Evolutionary conservation across 30 jellyfish, hydroid and myxozoan genomes (phyloP).

Genomic region (Aurelia sp.): DNA sequence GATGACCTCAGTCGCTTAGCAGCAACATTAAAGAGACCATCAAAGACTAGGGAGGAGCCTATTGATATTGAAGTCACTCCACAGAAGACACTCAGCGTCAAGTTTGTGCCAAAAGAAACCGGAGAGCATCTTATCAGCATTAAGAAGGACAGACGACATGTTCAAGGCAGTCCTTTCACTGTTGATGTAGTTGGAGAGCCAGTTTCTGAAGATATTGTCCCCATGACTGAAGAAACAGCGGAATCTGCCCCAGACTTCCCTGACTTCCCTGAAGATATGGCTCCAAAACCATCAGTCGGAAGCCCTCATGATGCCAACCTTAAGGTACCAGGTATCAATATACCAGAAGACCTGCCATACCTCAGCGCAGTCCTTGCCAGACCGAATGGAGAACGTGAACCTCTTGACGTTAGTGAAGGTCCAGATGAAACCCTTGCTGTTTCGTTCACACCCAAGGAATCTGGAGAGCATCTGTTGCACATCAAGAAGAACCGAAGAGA

Average conservation of each 20-base stretch:
- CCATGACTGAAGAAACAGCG: conserved; percentile 18
- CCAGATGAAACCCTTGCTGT: conserved; percentile 90
- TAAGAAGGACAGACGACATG: conserved; percentile 87
- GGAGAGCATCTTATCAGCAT: conserved; percentile 92
- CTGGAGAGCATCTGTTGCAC: conserved; percentile 93
- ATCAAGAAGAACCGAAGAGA: conserved; percentile 90
- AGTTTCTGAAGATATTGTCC: conserved; percentile 61
- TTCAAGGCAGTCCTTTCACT: conserved; percentile 94
- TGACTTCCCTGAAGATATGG: conserved; percentile 38
- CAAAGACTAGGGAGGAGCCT: conserved; percentile 87
- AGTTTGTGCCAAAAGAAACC: conserved; percentile 90
- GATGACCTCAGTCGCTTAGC: conserved; percentile 79
- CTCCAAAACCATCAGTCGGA: conserved; percentile 81
- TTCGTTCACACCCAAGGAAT: conserved; percentile 92
- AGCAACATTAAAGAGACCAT: conserved; percentile 91
- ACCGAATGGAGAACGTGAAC: conserved; percentile 89
- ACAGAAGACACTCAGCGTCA: conserved; percentile 85
- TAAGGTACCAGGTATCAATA: conserved; percentile 58
- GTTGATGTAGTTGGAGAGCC: conserved; percentile 91
- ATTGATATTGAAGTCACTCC: conserved; percentile 72
- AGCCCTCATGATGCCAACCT: conserved; percentile 83
- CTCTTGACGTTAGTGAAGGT: conserved; percentile 79
- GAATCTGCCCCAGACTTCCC: conserved; percentile 47
- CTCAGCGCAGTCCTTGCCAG: conserved; percentile 82
- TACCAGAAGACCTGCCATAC: conserved; percentile 80